phyloP scores from a whole-genome alignment of 2,113 vertebrate genomes.

The Barnardius zonarius region DNA sequence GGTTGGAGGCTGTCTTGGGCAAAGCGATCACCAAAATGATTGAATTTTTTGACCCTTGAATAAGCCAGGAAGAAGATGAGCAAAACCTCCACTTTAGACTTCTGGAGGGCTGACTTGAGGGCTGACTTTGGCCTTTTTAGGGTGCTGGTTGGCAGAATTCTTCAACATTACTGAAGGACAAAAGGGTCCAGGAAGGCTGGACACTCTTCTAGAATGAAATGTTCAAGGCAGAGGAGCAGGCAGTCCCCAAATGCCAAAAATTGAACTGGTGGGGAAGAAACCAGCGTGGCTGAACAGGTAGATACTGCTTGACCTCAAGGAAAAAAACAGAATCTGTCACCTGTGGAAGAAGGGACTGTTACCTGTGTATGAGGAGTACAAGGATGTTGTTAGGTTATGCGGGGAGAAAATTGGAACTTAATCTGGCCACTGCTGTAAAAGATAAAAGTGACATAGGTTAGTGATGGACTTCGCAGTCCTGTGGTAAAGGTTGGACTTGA shows the following conservation, averaged over 20 bases:
- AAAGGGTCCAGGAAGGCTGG: not conserved
- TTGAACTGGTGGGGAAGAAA: not conserved
- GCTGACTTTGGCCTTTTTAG: not conserved
- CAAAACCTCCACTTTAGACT: not conserved
- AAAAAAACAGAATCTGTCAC: not conserved
- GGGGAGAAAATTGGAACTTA: not conserved
- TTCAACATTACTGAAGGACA: not conserved
- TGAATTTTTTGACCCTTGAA: not conserved
- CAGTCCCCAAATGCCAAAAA: not conserved
- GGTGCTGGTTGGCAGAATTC: not conserved
- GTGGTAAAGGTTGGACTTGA: not conserved
- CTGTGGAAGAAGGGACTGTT: not conserved
- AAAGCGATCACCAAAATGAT: not conserved
- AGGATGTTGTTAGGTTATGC: not conserved
- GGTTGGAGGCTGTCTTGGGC: not conserved
- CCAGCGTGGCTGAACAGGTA: not conserved
- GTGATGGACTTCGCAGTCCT: not conserved
- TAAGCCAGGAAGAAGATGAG: not conserved
- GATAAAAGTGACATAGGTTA: not conserved
- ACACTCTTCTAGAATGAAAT: not conserved
- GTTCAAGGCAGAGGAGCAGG: not conserved
- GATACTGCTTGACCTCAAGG: not conserved
- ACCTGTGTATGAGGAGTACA: not conserved
- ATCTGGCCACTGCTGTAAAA: not conserved
- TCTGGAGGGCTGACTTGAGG: not conserved